Evolutionary conservation across 2,888 invertebrate species (phyloP), one percentile per base, ranked within the genome.

Genomic region (Amblyteles armatorius): DNA sequence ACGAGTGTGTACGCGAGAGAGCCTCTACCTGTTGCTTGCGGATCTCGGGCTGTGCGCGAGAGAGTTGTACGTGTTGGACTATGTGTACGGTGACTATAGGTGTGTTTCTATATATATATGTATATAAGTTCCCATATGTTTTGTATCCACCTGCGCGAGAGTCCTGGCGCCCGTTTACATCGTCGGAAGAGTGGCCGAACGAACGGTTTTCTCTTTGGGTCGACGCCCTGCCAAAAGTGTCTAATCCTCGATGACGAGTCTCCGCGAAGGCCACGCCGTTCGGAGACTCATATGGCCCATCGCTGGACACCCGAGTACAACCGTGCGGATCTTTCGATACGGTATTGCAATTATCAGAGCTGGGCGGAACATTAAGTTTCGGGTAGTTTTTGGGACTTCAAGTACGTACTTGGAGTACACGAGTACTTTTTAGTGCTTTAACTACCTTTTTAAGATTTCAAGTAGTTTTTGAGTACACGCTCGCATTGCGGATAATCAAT

Each of bases 171-270:
- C 55, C 67, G 84, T 87, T 85, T 84, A 76, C 82, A 40, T 72
- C 76, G 74, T 79, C 79, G 63, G 52, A 80, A 60, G 68, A 76
- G 79, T 72, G 68, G 63, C 82, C 77, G 63, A 85, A 86, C 82
- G 87, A 90, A 90, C 90, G 88, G 90, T 89, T 90, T 74, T 84
- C 87, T 86, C 77, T 52, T 71, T 83, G 86, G 91, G 90, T 91
- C 91, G 89, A 89, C 85, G 90, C 80, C 90, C 91, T 89, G 87
- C 87, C 87, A 86, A 90, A 89, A 88, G 82, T 79, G 76, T 83
- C 84, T 84, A 86, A 84, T 84, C 68, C 81, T 26, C 67, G 68
- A 26, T 55, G 48, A 48, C 77, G 67, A 60, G 76, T 77, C 82
- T 77, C 16, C 3, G 65, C 79, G 76, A 76, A 76, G 52, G 50